A percentile compares a stretch with the other conserved stretches of the same genome.
Conservation (phyloP, 1,140 invertebrate species). For the Onthophagus taurus region DNA sequence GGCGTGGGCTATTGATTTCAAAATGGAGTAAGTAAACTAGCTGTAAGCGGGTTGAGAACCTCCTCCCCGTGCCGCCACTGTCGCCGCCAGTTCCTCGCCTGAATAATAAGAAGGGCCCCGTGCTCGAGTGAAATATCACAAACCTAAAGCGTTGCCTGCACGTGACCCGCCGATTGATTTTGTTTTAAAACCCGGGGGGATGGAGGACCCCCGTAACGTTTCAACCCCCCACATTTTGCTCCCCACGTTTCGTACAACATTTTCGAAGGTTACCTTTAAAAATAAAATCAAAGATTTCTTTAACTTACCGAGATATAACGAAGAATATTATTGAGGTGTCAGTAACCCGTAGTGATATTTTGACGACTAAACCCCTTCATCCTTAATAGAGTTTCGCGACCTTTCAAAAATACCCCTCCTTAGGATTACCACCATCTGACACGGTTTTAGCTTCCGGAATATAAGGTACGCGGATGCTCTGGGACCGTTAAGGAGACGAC, state of each 20-base stretch:
- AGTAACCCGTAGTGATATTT: constrained; percentile 8
- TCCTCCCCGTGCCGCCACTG: constrained; percentile 3
- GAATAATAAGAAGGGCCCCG: constrained; percentile 33
- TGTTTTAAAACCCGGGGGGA: constrained; percentile 28
- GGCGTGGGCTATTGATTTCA: constrained; percentile 18
- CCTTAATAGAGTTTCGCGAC: background rate
- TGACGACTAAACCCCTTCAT: constrained; percentile 6
- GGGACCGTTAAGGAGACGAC: no score
- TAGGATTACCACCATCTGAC: no score
- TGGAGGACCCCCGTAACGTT: no score
- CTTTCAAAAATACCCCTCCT: background rate
- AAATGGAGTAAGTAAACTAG: constrained; percentile 25
- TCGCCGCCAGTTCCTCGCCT: constrained; percentile 12
- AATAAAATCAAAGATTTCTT: no score
- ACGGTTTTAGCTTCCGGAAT: no score
- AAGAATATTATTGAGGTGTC: constrained; percentile 6
- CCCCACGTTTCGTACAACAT: no score
- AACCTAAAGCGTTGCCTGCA: constrained; percentile 37
- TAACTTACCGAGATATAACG: no score
- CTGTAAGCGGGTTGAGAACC: constrained; percentile 20
- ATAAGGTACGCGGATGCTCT: no score
- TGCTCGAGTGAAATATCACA: constrained; percentile 37
- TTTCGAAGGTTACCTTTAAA: no score
- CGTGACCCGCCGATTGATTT: constrained; percentile 38
- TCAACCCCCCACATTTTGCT: no score